Percentiles rank a stretch among this genome's conserved stretches.
These are phyloP conservation scores for Rhadinocentrus ornatus DNA, from an alignment of 2,797 vertebrate genomes.

Conservation along the genomic window DNA sequence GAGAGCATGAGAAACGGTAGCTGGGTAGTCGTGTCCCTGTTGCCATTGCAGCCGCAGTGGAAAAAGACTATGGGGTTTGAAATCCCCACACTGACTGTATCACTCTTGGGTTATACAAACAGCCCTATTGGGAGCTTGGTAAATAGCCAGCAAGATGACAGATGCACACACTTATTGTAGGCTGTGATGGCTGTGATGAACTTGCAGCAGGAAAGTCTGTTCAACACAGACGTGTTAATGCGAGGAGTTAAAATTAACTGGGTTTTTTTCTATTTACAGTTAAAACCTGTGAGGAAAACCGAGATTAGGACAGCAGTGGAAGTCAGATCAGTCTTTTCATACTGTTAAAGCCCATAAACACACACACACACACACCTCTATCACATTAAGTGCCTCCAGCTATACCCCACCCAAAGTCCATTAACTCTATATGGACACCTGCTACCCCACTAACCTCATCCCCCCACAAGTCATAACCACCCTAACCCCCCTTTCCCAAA, in stretches of 20 bases:
- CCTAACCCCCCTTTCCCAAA: not conserved
- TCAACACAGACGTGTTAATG: conserved; percentile 15
- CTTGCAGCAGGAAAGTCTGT: conserved; percentile 7
- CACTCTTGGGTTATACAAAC: conserved; percentile 1
- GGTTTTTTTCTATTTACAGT: not conserved
- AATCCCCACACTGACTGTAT: conserved; percentile 17
- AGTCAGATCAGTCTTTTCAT: conserved; percentile 26
- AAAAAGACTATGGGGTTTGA: conserved; percentile 54
- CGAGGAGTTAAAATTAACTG: conserved; percentile 13
- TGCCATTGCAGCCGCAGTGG: conserved; percentile 17
- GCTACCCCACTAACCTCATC: conserved; percentile 66
- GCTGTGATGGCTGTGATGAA: conserved; percentile 17
- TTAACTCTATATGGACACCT: conserved; percentile 78
- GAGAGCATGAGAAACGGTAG: conserved; percentile 16
- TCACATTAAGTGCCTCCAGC: conserved; percentile 49
- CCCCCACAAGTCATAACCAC: conserved; percentile 31
- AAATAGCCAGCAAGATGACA: conserved; percentile 30
- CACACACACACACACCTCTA: conserved; percentile 10
- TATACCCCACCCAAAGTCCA: conserved; percentile 53
- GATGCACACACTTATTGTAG: conserved; percentile 31
- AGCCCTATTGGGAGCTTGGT: conserved; percentile 7
- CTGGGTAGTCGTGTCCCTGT: not conserved
- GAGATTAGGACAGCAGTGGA: conserved; percentile 3
- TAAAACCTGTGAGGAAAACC: conserved; percentile 21
- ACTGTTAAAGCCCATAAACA: not conserved